Percentiles rank a stretch among this genome's conserved stretches.
phyloP scores from a whole-genome alignment of 1,140 invertebrate species.

The Vanessa tameamea region DNA sequence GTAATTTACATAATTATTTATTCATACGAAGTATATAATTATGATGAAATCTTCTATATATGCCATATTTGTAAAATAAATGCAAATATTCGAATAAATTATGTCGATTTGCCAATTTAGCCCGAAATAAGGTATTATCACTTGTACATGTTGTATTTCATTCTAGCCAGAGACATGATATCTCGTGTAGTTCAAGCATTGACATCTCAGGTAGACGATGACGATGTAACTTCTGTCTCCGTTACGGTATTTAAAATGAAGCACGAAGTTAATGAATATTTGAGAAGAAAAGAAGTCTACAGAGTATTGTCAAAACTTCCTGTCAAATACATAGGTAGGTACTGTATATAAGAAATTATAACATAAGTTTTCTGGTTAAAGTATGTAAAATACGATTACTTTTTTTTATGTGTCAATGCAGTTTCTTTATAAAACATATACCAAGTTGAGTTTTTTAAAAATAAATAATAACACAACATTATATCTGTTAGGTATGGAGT shows the following conservation, averaged over 20 bases:
- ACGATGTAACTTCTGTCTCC: conserved; percentile 72
- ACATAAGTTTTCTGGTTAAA: no score
- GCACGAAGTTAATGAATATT: conserved; percentile 73
- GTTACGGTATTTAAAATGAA: conserved; percentile 82
- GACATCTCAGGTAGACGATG: conserved; percentile 70
- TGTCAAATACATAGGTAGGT: conserved; percentile 73
- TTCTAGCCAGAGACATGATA: conserved; percentile 82
- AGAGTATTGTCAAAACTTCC: conserved; percentile 80
- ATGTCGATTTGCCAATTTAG: not conserved
- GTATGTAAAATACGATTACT: no score
- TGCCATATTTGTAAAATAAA: no score
- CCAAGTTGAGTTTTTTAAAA: no score
- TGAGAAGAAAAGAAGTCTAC: conserved; percentile 76
- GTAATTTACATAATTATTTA: no score
- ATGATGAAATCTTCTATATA: no score
- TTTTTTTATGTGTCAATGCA: no score
- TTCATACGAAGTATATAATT: no score
- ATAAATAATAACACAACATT: no score
- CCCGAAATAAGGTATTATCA: not conserved
- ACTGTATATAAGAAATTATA: no score
- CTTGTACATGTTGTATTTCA: not conserved
- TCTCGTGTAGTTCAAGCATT: conserved; percentile 82
- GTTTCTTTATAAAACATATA: no score
- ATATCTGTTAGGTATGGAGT: no score
- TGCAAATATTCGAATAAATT: not conserved